Conservation (phyloP, 2,113 vertebrate species). For the Psittacara wagleri region DNA sequence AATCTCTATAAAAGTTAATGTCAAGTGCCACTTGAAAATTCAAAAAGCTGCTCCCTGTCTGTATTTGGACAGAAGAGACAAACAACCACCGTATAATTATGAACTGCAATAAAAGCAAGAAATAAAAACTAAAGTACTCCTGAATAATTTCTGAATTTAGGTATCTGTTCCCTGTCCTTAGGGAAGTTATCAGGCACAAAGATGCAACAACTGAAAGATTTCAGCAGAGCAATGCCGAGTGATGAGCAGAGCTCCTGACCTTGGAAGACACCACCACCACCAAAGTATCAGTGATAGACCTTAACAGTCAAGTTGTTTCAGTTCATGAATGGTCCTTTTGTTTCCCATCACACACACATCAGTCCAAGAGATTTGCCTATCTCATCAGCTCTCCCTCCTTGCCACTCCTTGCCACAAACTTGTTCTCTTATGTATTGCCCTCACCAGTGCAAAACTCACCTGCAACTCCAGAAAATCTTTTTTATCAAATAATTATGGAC, state of each 20-base stretch:
- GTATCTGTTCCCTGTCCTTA: background rate
- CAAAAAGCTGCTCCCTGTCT: background rate
- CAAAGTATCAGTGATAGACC: background rate
- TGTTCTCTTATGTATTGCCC: background rate
- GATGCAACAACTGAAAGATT: background rate
- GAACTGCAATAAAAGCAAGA: background rate
- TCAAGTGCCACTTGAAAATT: background rate
- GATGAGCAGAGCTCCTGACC: background rate
- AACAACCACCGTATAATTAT: background rate
- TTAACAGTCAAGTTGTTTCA: background rate
- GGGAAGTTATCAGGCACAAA: background rate
- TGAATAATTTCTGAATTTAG: background rate
- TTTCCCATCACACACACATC: background rate
- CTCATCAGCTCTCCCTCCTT: background rate
- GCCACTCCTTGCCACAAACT: background rate
- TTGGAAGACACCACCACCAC: background rate
- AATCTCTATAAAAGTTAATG: background rate
- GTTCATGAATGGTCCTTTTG: accelerated
- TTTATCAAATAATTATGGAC: background rate
- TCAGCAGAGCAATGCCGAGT: background rate
- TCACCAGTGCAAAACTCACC: background rate
- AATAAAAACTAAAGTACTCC: background rate
- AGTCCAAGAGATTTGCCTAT: background rate
- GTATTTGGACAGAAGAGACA: background rate
- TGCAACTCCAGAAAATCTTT: background rate